Base-by-base conservation (phyloP, 2,113 vertebrate species). In the Oxygymnocypris stewartii region DNA sequence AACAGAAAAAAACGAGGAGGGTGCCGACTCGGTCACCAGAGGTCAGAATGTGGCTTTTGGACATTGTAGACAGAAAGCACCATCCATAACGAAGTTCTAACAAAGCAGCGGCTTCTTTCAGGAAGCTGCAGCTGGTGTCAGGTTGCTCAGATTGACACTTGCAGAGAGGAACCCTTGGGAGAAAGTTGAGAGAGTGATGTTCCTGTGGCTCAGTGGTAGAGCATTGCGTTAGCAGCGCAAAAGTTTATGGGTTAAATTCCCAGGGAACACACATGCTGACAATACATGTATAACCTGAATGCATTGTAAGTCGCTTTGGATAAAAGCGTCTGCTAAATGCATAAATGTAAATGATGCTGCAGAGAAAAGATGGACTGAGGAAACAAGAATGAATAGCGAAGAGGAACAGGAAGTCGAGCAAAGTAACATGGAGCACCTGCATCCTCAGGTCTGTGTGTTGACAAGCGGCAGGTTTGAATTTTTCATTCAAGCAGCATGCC, bases 21-120 rank as follows among this genome's bases (percentile, higher is more conserved):
- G 16, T 8, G 51, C 44, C 9, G 10, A 51, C 35, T 10, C 14
- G 11, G 71, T 67, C 79, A 47, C 40, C 40, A 10, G 65, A 65
- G 69, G 79, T 63, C 65, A 83, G 79, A 49, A 12, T 59, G 44
- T 25, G 76, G 49, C 25, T 79, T 51, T 69, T 40, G n/a, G 75
- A 54, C 63, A 42, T 20, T 20, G 18, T 4, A 75, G 42, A 59
- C 77, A 42, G 31, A 42, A 28, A 69, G 65, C 4, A 79, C 25
- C 75, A 23, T 82, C 40, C 18, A 77, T 37, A 71, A 65, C n/a
- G 67, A 73, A 40, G 35, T 4, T 31, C 25, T 25, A 49, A 82
- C 61, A 79, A 79, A 47, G 69, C 42, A 73, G 69, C 5, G 16
- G 20, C 16, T 49, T 49, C 37, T 76, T 78, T 71, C 5, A 84